Evolutionary conservation across 2,797 vertebrate genomes (phyloP).

Genomic region (Hapalemur alaotrensis): DNA sequence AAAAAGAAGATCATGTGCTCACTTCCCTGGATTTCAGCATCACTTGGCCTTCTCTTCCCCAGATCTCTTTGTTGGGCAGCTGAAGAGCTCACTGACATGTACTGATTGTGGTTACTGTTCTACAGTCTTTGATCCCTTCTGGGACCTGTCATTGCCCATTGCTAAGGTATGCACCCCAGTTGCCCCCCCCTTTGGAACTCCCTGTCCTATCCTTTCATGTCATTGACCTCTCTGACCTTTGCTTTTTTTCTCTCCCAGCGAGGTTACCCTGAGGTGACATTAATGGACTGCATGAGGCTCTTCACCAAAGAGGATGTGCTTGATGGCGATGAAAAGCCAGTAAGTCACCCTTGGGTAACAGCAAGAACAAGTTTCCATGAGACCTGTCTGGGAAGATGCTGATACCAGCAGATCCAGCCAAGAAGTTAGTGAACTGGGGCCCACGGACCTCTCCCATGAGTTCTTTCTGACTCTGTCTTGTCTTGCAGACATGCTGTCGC

Average conservation of each 20-base stretch:
- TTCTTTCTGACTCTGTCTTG: background rate
- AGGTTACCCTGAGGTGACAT: conserved; percentile 90
- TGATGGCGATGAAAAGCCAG: conserved; percentile 96
- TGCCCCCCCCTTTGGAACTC: fast-evolving
- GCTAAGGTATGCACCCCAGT: conserved; percentile 87
- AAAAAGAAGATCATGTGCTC: background rate
- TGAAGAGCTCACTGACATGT: conserved; percentile 96
- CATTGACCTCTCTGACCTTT: background rate
- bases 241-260: conserved; percentile 81
- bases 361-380: background rate
- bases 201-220: fast-evolving
- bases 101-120: conserved; percentile 94
- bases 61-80: conserved; percentile 97
- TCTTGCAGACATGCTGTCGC: conserved; percentile 91
- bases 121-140: conserved; percentile 96
- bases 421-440: fast-evolving
- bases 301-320: conserved; percentile 97
- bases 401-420: background rate
- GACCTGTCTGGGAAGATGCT: background rate
- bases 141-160: conserved; percentile 97
- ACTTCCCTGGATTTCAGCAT: fast-evolving
- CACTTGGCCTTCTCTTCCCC: conserved; percentile 5
- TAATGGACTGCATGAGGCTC: conserved; percentile 94
- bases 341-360: conserved; percentile 61
- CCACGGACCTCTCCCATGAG: background rate